phyloP scores from a whole-genome alignment of 2,797 vertebrate genomes.

The Lateolabrax maculatus region DNA sequence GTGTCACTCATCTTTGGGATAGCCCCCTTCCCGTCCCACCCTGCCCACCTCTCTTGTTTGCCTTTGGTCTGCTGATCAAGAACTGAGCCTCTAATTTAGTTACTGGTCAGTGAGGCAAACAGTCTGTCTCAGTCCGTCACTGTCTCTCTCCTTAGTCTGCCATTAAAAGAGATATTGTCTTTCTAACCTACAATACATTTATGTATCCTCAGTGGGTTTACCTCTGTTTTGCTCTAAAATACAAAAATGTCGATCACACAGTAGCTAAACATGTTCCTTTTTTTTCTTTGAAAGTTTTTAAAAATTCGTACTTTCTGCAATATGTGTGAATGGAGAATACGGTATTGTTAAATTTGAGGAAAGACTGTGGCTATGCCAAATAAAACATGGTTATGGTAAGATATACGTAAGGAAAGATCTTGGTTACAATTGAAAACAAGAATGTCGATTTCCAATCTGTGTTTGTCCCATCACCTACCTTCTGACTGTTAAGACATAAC shows the following conservation, averaged over 20 bases:
- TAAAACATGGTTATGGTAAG: not conserved
- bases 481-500: not conserved
- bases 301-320: not conserved
- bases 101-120: slow-evolving; percentile 55
- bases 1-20: slow-evolving; percentile 80
- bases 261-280: not conserved
- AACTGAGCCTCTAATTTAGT: slow-evolving; percentile 78
- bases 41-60: slow-evolving; percentile 64
- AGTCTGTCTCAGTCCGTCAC: slow-evolving; percentile 49
- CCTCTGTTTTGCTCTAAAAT: not conserved
- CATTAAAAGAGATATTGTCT: slow-evolving; percentile 51
- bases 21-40: slow-evolving; percentile 68
- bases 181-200: slow-evolving; percentile 12
- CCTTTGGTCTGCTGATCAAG: slow-evolving; percentile 73
- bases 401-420: not conserved
- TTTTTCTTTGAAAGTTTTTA: not conserved
- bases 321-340: not conserved
- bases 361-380: not conserved
- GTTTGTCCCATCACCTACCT: not conserved
- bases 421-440: not conserved
- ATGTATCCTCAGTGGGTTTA: not conserved
- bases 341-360: not conserved
- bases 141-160: slow-evolving; percentile 53
- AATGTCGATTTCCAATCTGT: not conserved
- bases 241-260: not conserved